Evolutionary conservation across 1,140 invertebrate genomes (phyloP).

Genomic region (Apis dorsata): DNA sequence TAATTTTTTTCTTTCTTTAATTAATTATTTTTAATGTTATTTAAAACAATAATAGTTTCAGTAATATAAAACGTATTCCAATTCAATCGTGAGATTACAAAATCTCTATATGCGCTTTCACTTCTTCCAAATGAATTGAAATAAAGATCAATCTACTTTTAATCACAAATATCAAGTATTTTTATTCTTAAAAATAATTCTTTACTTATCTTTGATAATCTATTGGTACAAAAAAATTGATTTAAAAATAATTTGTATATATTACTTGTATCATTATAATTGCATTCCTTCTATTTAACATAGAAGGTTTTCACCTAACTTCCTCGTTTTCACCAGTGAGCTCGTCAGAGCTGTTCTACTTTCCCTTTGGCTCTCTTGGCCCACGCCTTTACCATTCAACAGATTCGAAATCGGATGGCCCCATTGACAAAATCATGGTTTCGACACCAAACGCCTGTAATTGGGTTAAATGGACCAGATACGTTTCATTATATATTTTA

Average conservation of each 20-base stretch:
- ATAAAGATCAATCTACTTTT: not conserved
- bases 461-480: not conserved
- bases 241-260: not conserved
- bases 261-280: constrained; percentile 48
- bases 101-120: constrained; percentile 9
- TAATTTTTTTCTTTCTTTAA: too few species aligned
- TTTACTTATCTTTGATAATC: too few species aligned
- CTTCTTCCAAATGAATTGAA: not conserved
- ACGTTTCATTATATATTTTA: too few species aligned
- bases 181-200: too few species aligned
- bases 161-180: not conserved
- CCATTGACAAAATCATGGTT: constrained; percentile 24
- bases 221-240: too few species aligned
- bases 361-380: constrained; percentile 66
- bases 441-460: not conserved
- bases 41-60: not conserved
- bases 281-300: constrained; percentile 61
- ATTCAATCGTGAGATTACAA: constrained; percentile 3
- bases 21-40: too few species aligned
- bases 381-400: constrained; percentile 54
- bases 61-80: not conserved
- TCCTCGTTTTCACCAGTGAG: constrained; percentile 72
- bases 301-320: constrained; percentile 72
- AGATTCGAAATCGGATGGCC: constrained; percentile 31
- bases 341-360: constrained; percentile 67